phyloP scores from a whole-genome alignment of 2,797 vertebrate species.

The Chaetodon trifasciatus region DNA sequence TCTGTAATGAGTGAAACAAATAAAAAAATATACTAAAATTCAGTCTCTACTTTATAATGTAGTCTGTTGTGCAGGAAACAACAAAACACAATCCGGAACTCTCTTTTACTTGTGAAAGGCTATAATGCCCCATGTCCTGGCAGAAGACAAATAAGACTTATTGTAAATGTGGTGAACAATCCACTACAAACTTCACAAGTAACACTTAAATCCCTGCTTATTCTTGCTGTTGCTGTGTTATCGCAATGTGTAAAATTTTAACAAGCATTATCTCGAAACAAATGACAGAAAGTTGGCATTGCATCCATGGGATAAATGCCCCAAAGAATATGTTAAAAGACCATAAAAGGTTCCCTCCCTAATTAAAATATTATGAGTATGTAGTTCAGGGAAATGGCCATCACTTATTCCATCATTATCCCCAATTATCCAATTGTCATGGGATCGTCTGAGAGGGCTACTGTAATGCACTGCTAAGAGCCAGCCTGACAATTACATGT shows the following conservation, averaged over 20 bases:
- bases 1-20: constrained; percentile 18
- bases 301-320: constrained; percentile 3
- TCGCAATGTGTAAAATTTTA: background rate
- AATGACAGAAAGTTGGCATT: constrained; percentile 11
- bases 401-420: constrained; percentile 76
- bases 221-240: background rate
- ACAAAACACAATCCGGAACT: background rate
- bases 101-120: background rate
- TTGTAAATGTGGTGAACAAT: background rate
- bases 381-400: constrained; percentile 77
- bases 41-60: background rate
- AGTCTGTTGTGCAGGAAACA: background rate
- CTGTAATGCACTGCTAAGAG: constrained; percentile 78
- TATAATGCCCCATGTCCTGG: background rate
- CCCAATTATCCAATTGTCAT: constrained; percentile 68
- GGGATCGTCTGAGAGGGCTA: constrained; percentile 67
- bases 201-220: background rate
- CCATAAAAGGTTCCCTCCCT: constrained; percentile 61
- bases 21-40: background rate
- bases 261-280: constrained; percentile 4
- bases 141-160: background rate
- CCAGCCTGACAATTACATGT: constrained; percentile 71
- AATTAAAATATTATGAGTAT: constrained; percentile 75
- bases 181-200: background rate
- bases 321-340: constrained; percentile 52